These are phyloP conservation scores for Tiphia femorata DNA, from an alignment of 2,888 invertebrate genomes.

Conservation along the genomic window DNA sequence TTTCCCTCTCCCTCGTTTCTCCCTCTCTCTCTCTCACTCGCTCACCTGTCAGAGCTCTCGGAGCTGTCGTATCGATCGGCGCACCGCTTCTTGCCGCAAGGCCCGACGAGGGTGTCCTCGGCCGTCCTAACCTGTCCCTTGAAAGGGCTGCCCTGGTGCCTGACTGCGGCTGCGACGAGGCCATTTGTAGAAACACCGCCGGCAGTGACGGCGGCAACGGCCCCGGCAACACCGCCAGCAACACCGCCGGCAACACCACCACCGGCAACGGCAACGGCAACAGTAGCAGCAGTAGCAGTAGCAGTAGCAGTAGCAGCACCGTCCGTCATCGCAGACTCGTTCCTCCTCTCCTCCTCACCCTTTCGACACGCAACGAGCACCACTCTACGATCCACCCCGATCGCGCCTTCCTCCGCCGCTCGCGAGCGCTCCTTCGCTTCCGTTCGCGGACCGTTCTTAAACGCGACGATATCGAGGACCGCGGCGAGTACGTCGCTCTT, in stretches of 20 bases:
- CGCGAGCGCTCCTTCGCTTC: no score
- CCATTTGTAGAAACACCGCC: conserved; percentile 42
- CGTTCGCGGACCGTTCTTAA: no score
- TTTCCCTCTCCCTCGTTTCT: conserved; percentile 3
- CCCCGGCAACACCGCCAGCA: conserved; percentile 63
- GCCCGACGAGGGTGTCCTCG: conserved; percentile 61
- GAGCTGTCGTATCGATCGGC: conserved; percentile 94
- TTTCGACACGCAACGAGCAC: no score
- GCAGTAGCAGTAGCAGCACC: not conserved
- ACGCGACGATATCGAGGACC: conserved; percentile 9
- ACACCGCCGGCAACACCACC: conserved; percentile 65
- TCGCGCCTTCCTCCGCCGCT: conserved; percentile 4
- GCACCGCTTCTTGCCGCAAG: conserved; percentile 85
- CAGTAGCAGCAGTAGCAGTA: not conserved
- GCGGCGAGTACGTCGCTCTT: conserved; percentile 5
- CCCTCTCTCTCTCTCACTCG: conserved; percentile 49
- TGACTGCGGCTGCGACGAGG: conserved; percentile 40
- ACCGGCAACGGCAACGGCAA: not conserved
- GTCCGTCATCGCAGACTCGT: not conserved
- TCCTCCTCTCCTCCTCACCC: conserved; percentile 6
- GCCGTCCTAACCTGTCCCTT: conserved; percentile 61
- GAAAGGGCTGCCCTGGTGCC: conserved; percentile 54
- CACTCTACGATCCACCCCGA: no score
- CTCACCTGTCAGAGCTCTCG: conserved; percentile 93
- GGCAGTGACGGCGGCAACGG: conserved; percentile 39